phyloP scores from a whole-genome alignment of 1,140 invertebrate species.

The Lordiphosa clarofinis region DNA sequence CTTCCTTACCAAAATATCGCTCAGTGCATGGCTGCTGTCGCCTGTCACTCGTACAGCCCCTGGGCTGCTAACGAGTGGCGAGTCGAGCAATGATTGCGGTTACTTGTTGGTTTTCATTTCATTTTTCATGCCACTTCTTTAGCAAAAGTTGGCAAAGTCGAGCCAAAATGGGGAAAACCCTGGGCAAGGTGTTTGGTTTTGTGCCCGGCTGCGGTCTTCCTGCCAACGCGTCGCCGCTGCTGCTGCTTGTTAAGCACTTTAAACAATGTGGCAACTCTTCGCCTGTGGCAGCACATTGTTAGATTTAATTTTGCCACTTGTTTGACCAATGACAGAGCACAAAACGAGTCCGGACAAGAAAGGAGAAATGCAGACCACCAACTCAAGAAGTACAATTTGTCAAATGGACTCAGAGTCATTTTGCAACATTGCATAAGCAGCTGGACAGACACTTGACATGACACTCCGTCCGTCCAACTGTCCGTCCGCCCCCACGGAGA shows the following conservation, averaged over 20 bases:
- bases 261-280: slow-evolving; percentile 58
- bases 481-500: slow-evolving; percentile 8
- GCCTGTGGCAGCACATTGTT: slow-evolving; percentile 43
- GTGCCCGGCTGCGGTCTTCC: slow-evolving; percentile 7
- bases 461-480: slow-evolving; percentile 13
- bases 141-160: slow-evolving; percentile 10
- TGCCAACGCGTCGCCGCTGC: background rate
- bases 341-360: slow-evolving; percentile 48
- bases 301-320: slow-evolving; percentile 77
- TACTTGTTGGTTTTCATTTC: slow-evolving; percentile 72
- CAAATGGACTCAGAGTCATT: slow-evolving; percentile 73
- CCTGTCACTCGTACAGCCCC: slow-evolving; percentile 6
- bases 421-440: slow-evolving; percentile 67
- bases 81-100: slow-evolving; percentile 72
- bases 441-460: slow-evolving; percentile 46
- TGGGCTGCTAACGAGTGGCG: slow-evolving; percentile 61
- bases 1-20: background rate
- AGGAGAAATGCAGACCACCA: slow-evolving; percentile 12
- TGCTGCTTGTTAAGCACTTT: slow-evolving; percentile 69
- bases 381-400: slow-evolving; percentile 57
- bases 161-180: background rate
- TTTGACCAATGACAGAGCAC: slow-evolving; percentile 69
- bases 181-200: slow-evolving; percentile 27
- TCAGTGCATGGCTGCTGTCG: background rate
- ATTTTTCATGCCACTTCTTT: slow-evolving; percentile 66